Percentiles rank a stretch among this genome's conserved stretches.
Conservation (phyloP, 1,140 invertebrate species). For the Thalassaphorura encarpata region DNA sequence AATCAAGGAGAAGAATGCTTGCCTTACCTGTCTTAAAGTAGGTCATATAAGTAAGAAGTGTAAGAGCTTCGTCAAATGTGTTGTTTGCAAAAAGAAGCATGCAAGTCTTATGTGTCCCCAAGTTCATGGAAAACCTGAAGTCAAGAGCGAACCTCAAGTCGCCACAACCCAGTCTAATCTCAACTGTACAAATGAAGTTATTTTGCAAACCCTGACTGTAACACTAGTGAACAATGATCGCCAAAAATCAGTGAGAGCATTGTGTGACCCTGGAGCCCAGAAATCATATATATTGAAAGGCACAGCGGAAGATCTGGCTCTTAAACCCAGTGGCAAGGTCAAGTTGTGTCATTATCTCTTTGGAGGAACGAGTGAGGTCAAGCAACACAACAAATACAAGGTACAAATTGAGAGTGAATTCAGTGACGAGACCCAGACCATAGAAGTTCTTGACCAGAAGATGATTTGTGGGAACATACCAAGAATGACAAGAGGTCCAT, state of each 20-base stretch:
- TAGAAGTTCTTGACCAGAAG: slow-evolving; percentile 7
- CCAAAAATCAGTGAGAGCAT: background rate
- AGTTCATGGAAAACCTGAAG: too few relatives aligned
- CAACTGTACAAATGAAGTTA: background rate
- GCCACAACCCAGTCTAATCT: background rate
- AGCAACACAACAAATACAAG: background rate
- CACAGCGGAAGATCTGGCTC: background rate
- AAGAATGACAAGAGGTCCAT: slow-evolving; percentile 3
- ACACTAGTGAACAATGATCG: background rate
- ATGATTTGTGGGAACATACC: background rate
- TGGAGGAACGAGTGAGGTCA: background rate
- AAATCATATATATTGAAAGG: background rate
- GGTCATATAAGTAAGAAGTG: slow-evolving; percentile 3
- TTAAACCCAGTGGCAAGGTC: background rate
- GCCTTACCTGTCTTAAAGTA: slow-evolving; percentile 1
- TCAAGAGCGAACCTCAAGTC: background rate
- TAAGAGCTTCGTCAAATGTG: background rate
- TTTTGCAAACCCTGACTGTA: background rate
- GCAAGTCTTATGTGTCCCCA: background rate
- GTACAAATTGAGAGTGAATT: background rate
- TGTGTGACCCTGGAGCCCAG: slow-evolving; percentile 6
- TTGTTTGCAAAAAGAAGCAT: background rate
- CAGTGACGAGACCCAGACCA: background rate
- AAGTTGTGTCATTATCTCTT: background rate
- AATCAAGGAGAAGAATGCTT: background rate